phyloP scores from a whole-genome alignment of 2,888 invertebrate species.

The Tinea semifulvella region DNA sequence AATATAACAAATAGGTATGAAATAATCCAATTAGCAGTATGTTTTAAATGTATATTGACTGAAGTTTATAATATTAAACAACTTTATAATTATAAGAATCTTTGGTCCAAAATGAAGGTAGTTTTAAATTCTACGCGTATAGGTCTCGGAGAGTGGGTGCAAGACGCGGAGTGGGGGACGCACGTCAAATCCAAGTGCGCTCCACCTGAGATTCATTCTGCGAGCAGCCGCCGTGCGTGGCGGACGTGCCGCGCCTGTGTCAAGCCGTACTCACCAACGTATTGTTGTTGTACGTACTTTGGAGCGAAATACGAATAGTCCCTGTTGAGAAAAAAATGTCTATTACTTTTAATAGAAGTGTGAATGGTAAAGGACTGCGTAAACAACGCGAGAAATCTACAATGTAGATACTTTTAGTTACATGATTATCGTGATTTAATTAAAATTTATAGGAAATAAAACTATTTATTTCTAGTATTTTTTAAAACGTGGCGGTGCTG shows the following conservation, averaged over 20 bases:
- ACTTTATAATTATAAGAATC: too few species aligned
- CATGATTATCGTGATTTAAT: neutral
- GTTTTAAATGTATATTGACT: too few species aligned
- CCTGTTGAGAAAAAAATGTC: conserved; percentile 32
- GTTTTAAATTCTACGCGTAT: conserved; percentile 30
- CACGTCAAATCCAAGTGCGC: conserved; percentile 46
- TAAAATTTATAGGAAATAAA: neutral
- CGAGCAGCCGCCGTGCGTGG: conserved; percentile 30
- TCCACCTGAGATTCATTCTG: conserved; percentile 30
- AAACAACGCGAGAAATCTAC: too few species aligned
- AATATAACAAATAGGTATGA: too few species aligned
- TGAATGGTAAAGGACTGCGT: too few species aligned
- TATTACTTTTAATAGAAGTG: too few species aligned
- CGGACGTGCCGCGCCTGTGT: conserved; percentile 45
- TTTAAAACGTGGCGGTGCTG: too few species aligned
- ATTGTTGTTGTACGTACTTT: conserved; percentile 61
- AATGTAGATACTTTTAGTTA: neutral
- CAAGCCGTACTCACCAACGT: conserved; percentile 47
- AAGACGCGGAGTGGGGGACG: conserved; percentile 27
- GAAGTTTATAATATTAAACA: too few species aligned
- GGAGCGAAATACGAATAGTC: conserved; percentile 57
- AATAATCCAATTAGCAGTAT: too few species aligned
- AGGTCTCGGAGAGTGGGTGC: conserved; percentile 49
- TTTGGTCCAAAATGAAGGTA: neutral
- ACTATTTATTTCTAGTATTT: too few species aligned